Percentiles rank a stretch among this genome's conserved stretches.
Evolutionary conservation across 2,113 vertebrate species (phyloP).

Genomic region (Strix aluco): DNA sequence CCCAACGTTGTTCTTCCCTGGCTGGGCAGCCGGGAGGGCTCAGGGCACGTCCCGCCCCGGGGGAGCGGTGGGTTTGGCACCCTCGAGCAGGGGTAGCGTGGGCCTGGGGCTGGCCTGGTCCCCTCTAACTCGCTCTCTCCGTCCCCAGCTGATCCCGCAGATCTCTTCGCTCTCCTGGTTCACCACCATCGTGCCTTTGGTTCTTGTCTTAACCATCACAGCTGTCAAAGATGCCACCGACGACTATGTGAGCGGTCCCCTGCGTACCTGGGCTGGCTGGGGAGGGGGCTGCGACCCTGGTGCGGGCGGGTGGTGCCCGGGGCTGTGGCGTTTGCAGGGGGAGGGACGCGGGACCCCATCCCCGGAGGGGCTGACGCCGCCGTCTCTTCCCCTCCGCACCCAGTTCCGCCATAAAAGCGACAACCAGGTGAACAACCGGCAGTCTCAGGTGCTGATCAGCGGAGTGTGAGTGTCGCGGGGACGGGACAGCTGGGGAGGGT

Average conservation of each 20-base stretch:
- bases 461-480: constrained; percentile 82
- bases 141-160: constrained; percentile 90
- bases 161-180: constrained; percentile 97
- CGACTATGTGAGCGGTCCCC: constrained; percentile 85
- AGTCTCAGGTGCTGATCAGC: constrained; percentile 92
- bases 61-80: neutral
- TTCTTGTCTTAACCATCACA: constrained; percentile 94
- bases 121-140: neutral
- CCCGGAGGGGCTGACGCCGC: neutral
- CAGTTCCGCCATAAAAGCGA: constrained; percentile 97
- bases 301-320: neutral
- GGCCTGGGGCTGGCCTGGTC: neutral
- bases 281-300: neutral
- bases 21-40: neutral
- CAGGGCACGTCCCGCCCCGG: neutral
- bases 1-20: neutral
- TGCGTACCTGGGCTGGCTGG: neutral
- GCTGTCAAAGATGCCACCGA: constrained; percentile 96
- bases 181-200: constrained; percentile 99
- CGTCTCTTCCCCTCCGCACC: neutral
- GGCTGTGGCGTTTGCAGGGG: neutral
- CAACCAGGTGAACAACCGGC: constrained; percentile 95
- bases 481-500: neutral
- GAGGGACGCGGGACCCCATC: fast-evolving
- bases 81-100: fast-evolving